A percentile compares a stretch with the other conserved stretches of the same genome.
Conservation (phyloP, 1,140 invertebrate genomes). For the Conus ventricosus region DNA sequence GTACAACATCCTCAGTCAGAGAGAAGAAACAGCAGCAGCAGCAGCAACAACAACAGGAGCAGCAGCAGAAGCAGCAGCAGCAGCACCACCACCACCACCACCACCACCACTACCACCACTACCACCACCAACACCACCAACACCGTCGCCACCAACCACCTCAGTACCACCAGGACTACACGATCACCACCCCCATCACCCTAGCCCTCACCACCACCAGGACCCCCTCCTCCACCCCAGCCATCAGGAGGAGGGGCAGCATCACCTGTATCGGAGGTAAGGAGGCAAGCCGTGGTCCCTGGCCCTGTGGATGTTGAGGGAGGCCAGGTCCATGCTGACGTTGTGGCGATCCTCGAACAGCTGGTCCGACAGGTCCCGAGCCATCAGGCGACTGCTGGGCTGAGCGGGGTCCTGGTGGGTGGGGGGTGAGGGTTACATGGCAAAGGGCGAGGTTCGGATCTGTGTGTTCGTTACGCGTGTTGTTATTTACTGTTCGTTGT, state of each 20-base stretch:
- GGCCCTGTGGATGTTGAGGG: slow-evolving; percentile 81
- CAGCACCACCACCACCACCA: too few species aligned
- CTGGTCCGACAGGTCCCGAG: slow-evolving; percentile 48
- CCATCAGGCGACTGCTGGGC: slow-evolving; percentile 48
- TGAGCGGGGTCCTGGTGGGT: slow-evolving; percentile 35
- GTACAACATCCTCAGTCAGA: too few species aligned
- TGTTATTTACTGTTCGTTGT: neutral
- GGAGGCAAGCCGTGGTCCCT: slow-evolving; percentile 90
- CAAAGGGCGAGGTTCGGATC: neutral
- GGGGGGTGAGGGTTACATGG: neutral
- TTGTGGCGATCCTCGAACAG: slow-evolving; percentile 56
- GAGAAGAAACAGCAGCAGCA: neutral
- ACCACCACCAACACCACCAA: too few species aligned
- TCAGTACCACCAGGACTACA: too few species aligned
- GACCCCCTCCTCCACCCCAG: too few species aligned
- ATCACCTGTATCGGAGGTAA: slow-evolving; percentile 60
- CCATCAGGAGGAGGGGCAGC: too few species aligned
- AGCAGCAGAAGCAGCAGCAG: neutral
- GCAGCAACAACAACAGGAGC: too few species aligned
- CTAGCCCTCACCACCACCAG: too few species aligned
- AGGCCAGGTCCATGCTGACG: slow-evolving; percentile 72
- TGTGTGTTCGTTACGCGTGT: neutral
- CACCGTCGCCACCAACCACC: too few species aligned
- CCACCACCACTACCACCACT: too few species aligned
- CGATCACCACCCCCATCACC: too few species aligned